phyloP scores from a whole-genome alignment of 2,797 vertebrate genomes.

The Bucorvus abyssinicus region DNA sequence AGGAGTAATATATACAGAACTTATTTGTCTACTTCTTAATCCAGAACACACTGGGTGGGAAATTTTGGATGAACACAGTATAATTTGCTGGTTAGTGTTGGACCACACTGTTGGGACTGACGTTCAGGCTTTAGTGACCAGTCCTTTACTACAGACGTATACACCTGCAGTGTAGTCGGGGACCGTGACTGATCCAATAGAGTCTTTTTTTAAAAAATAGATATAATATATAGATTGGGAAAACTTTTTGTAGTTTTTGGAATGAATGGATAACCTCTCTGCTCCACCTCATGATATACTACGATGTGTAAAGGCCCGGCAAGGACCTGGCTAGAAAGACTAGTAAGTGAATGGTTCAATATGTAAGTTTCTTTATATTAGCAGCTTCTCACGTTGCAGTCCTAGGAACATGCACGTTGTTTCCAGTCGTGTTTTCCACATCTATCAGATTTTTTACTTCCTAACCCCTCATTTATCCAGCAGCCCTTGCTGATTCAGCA shows the following conservation, averaged over 20 bases:
- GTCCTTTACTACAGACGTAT: neutral
- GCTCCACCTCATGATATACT: too few relatives aligned
- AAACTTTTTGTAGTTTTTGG: neutral
- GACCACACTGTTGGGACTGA: neutral
- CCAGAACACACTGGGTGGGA: slow-evolving; percentile 10
- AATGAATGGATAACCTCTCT: neutral
- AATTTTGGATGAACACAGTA: slow-evolving; percentile 5
- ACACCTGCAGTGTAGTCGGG: neutral
- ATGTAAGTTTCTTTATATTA: slow-evolving; percentile 19
- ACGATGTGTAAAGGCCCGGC: neutral
- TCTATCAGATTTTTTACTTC: slow-evolving; percentile 32
- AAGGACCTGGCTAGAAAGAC: neutral
- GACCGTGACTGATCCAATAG: neutral
- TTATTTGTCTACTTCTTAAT: neutral
- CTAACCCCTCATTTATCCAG: slow-evolving; percentile 56
- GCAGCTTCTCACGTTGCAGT: slow-evolving; percentile 35
- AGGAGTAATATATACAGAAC: neutral
- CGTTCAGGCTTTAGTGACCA: neutral
- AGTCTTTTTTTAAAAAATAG: neutral
- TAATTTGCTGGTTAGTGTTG: slow-evolving; percentile 11
- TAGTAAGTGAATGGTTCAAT: slow-evolving; percentile 18
- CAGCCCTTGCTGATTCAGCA: slow-evolving; percentile 65
- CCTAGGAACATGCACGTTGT: slow-evolving; percentile 15
- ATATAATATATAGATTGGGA: neutral
- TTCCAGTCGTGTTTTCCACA: slow-evolving; percentile 40